phyloP scores from a whole-genome alignment of 2,888 invertebrate genomes.

The Margaritifera margaritifera region DNA sequence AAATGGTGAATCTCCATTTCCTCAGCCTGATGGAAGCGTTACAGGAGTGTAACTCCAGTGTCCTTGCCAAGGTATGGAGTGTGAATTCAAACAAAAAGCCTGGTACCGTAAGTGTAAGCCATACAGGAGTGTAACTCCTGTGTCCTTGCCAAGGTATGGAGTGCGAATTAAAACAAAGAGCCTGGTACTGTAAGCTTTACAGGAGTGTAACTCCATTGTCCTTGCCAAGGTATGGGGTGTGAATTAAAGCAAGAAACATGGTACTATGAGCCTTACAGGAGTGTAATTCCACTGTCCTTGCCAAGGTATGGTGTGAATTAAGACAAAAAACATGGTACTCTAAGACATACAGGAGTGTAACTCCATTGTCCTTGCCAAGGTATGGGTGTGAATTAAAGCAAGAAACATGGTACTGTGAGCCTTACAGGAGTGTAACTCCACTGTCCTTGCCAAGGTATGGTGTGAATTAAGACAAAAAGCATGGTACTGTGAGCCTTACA shows the following conservation, averaged over 20 bases:
- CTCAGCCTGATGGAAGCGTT: constrained; percentile 94
- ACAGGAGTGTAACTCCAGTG: constrained; percentile 93
- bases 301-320: no score
- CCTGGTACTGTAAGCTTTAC: constrained; percentile 94
- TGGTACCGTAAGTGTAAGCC: no score
- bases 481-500: constrained; percentile 79
- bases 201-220: constrained; percentile 94
- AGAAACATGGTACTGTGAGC: no score
- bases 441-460: constrained; percentile 86
- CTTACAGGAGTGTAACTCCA: constrained; percentile 93
- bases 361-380: constrained; percentile 90
- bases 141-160: constrained; percentile 86
- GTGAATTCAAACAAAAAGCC: no score
- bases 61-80: constrained; percentile 86
- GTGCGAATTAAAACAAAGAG: no score
- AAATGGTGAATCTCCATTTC: constrained; percentile 98
- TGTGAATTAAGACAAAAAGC: no score
- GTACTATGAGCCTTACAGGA: no score
- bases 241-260: no score
- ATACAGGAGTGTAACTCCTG: constrained; percentile 95
- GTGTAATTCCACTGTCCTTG: no score
- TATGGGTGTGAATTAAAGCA: no score
- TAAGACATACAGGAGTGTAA: constrained; percentile 96
- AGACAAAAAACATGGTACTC: no score
- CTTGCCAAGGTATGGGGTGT: constrained; percentile 85